Evolutionary conservation across 2,797 vertebrate species (phyloP).

Genomic region (Percopsis omiscomaycus): DNA sequence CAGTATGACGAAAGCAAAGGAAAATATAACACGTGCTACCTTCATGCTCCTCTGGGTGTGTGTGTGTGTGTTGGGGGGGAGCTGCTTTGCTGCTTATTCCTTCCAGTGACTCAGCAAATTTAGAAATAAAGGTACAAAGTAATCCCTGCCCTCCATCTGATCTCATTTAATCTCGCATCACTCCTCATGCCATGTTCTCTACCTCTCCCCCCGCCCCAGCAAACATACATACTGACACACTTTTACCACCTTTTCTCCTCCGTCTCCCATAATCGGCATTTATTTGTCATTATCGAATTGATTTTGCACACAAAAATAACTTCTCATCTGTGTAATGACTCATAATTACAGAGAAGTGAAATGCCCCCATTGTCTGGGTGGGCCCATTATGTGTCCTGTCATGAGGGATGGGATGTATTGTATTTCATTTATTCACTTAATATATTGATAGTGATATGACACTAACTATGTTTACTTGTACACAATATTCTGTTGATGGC

Average conservation of each 20-base stretch:
- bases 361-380: conserved; percentile 30
- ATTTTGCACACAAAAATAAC: conserved; percentile 65
- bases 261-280: conserved; percentile 43
- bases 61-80: conserved; percentile 39
- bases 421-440: too few species aligned
- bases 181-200: conserved; percentile 43
- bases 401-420: conserved; percentile 19
- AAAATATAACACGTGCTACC: conserved; percentile 19
- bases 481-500: too few species aligned
- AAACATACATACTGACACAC: too few species aligned
- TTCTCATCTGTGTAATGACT: conserved; percentile 65
- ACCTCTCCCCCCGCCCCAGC: conserved; percentile 45
- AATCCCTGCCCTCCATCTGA: conserved; percentile 51
- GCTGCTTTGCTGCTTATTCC: conserved; percentile 47
- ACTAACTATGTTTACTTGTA: too few species aligned
- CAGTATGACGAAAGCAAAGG: conserved; percentile 34
- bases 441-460: too few species aligned
- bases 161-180: conserved; percentile 48
- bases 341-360: conserved; percentile 48
- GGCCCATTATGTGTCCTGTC: conserved; percentile 15
- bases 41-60: conserved; percentile 11
- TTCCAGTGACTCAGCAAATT: conserved; percentile 71
- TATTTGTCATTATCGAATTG: conserved; percentile 72
- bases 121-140: conserved; percentile 61
- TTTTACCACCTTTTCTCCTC: conserved; percentile 8